Percentiles rank a stretch among this genome's conserved stretches.
These are phyloP conservation scores for Pedionomus torquatus DNA, from an alignment of 2,113 vertebrate genomes.

Conservation along the genomic window DNA sequence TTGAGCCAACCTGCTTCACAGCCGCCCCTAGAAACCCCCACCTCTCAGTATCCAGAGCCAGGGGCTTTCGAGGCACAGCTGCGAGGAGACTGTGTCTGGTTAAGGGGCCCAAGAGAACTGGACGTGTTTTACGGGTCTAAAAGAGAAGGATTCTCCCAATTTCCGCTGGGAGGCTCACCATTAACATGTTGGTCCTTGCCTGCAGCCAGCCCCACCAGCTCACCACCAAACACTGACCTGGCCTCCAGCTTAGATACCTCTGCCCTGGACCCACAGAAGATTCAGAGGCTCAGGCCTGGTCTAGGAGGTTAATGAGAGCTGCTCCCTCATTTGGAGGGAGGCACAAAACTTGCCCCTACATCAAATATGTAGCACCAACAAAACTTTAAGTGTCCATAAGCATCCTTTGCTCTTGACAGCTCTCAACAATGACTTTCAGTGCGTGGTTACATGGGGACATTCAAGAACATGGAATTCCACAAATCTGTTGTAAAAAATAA, in stretches of 20 bases:
- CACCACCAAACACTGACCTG: not conserved
- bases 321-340: accelerated
- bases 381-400: not conserved
- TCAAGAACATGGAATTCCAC: not conserved
- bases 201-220: not conserved
- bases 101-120: not conserved
- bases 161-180: not conserved
- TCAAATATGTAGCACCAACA: not conserved
- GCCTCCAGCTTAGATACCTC: not conserved
- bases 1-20: not conserved
- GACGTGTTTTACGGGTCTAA: not conserved
- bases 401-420: not conserved
- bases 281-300: not conserved
- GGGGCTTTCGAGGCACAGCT: not conserved
- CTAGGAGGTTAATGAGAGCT: not conserved
- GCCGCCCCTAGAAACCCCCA: not conserved
- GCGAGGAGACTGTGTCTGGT: not conserved
- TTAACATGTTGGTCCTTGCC: not conserved
- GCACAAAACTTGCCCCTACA: not conserved
- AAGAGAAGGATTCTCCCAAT: not conserved
- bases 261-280: not conserved
- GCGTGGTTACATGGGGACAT: not conserved
- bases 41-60: not conserved
- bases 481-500: not conserved
- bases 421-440: not conserved